phyloP scores from a whole-genome alignment of 2,888 invertebrate genomes.

The Athetis lepigone region DNA sequence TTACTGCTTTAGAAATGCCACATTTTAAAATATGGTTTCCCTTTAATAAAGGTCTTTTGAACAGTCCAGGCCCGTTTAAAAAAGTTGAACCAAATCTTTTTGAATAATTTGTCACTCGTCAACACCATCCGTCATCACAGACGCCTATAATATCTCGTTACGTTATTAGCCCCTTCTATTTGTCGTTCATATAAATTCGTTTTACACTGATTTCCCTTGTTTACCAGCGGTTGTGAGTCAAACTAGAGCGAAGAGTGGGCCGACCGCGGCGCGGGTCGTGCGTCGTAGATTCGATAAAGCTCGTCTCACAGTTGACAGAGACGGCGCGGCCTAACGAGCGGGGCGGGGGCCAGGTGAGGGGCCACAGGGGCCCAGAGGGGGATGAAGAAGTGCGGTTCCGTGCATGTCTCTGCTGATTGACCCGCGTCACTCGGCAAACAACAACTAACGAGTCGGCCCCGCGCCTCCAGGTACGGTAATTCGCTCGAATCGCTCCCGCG shows the following conservation, averaged over 20 bases:
- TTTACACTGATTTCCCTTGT: constrained; percentile 89
- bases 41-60: constrained; percentile 34
- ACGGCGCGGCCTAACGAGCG: constrained; percentile 88
- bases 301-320: constrained; percentile 90
- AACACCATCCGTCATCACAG: constrained; percentile 26
- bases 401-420: constrained; percentile 91
- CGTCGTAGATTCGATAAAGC: constrained; percentile 91
- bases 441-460: constrained; percentile 90
- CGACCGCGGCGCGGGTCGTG: constrained; percentile 88
- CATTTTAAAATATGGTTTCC: constrained; percentile 40
- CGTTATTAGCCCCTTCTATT: constrained; percentile 71
- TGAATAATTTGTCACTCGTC: constrained; percentile 21
- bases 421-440: constrained; percentile 91
- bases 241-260: constrained; percentile 87
- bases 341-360: constrained; percentile 71
- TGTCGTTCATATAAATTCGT: constrained; percentile 84
- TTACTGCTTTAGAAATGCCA: constrained; percentile 45
- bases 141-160: constrained; percentile 53
- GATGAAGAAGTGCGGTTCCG: constrained; percentile 90
- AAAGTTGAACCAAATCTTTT: constrained; percentile 26
- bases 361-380: constrained; percentile 72
- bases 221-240: constrained; percentile 87
- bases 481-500: constrained; percentile 86
- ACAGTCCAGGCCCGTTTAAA: constrained; percentile 23
- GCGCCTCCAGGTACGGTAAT: constrained; percentile 87